A percentile compares a stretch with the other conserved stretches of the same genome.
Evolutionary conservation across 2,888 invertebrate genomes (phyloP).

Genomic region (Chironomus tentans): DNA sequence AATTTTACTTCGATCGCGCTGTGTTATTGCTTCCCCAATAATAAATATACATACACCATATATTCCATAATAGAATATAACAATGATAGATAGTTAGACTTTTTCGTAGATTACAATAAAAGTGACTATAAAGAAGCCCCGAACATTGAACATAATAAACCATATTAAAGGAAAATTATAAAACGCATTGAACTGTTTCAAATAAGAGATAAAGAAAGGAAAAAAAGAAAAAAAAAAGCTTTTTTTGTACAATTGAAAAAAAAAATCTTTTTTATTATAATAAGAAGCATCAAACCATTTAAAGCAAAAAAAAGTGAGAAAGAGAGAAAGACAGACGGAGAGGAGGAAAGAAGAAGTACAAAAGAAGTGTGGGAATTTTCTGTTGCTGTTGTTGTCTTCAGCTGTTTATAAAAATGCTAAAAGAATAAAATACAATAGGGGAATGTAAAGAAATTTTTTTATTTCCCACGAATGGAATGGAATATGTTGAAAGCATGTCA

Average conservation of each 20-base stretch:
- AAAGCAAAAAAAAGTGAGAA: slow-evolving; percentile 12
- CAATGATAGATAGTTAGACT: neutral
- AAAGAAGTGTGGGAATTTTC: slow-evolving; percentile 27
- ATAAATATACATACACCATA: too few species aligned
- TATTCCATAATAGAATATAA: neutral
- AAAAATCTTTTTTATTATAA: slow-evolving; percentile 4
- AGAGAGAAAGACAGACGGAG: slow-evolving; percentile 7
- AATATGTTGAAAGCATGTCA: slow-evolving; percentile 24
- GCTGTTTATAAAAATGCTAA: slow-evolving; percentile 25
- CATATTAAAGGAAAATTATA: slow-evolving; percentile 25
- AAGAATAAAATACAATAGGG: slow-evolving; percentile 24
- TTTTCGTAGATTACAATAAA: neutral
- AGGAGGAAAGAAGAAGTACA: slow-evolving; percentile 9
- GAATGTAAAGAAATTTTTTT: slow-evolving; percentile 24
- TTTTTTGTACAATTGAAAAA: slow-evolving; percentile 15
- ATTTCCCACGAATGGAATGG: slow-evolving; percentile 23
- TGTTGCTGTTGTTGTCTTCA: slow-evolving; percentile 23
- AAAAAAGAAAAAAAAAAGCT: neutral
- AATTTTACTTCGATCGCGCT: neutral
- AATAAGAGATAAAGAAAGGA: neutral
- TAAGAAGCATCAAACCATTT: slow-evolving; percentile 26
- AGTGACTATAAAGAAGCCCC: neutral
- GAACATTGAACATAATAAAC: slow-evolving; percentile 22
- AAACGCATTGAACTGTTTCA: slow-evolving; percentile 27
- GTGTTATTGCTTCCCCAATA: too few species aligned